Evolutionary conservation across 2,888 invertebrate species (phyloP), one percentile per base, ranked within the genome.

Genomic region (Eurytoma californica): DNA sequence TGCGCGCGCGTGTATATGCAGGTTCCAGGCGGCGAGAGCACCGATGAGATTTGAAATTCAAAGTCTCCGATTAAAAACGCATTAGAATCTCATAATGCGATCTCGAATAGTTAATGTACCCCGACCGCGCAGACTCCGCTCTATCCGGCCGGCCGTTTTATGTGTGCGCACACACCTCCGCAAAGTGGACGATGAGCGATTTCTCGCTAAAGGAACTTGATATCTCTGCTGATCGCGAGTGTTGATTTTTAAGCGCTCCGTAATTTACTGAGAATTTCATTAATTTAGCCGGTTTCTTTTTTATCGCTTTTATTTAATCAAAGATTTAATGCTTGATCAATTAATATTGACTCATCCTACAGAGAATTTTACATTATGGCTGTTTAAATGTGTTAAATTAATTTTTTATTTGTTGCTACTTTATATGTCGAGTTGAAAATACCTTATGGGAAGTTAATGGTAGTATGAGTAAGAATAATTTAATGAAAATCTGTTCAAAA

Each of bases 31-130:
- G 65, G 75, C 61, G 65, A 65, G 55, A 65, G 72, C 67, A 84
- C 84, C 87, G 84, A 87, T 85, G 84, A 82, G 82, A 87, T 88
- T 88, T 88, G 86, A 88, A 88, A 88, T 89, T 88, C 87, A 88
- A 89, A 89, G 84, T 85, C 84, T 80, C 82, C 88, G 87, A 89
- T 89, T 89, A 89, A 89, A 89, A 87, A 87, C 88, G 82, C 88
- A 88, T 89, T 87, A 89, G 86, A 83, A 83, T 83, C 83, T 84
- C 83, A 83, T 85, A 72, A 79, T 79, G 83, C 85, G 85, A 83
- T 84, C 84, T 79, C 74, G 80, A 77, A 80, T 80, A 74, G 77
- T 57, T 80, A 80, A 80, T 80, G 80, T 70, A 49, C 47, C 73
- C 30, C 70, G 68, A 55, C 53, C 49, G 72, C 67, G 75, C 79